Evolutionary conservation across 2,797 vertebrate species (phyloP).

Genomic region (Cynodonichthys magdalenae): DNA sequence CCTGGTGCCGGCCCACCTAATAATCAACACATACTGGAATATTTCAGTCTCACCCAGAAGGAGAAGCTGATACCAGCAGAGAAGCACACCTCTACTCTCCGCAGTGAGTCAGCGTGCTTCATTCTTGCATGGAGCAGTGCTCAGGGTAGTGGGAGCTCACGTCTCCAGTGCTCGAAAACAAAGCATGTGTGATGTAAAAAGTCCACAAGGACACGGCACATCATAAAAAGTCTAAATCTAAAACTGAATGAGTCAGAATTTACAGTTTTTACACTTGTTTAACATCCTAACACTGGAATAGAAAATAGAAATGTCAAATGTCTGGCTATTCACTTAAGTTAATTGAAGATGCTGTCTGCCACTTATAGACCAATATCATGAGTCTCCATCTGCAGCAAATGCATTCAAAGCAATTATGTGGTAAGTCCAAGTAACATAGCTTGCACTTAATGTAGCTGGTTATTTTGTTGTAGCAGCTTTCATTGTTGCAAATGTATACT

Average conservation of each 20-base stretch:
- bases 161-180: constrained; percentile 34
- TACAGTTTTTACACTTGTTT: constrained; percentile 34
- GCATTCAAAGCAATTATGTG: constrained; percentile 53
- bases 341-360: constrained; percentile 47
- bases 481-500: constrained; percentile 21
- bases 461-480: constrained; percentile 35
- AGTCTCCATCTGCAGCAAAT: constrained; percentile 30
- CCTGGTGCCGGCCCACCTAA: constrained; percentile 46
- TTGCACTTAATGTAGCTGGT: constrained; percentile 33
- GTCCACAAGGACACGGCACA: constrained; percentile 14
- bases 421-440: constrained; percentile 44
- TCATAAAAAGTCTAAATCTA: constrained; percentile 8
- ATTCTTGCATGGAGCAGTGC: constrained; percentile 37
- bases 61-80: constrained; percentile 40
- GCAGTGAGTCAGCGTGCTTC: constrained; percentile 46
- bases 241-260: constrained; percentile 28
- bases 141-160: constrained; percentile 28
- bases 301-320: constrained; percentile 47
- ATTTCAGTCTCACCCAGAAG: constrained; percentile 45
- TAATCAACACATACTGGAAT: constrained; percentile 43
- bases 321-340: constrained; percentile 32
- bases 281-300: constrained; percentile 18
- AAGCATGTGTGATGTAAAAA: constrained; percentile 27
- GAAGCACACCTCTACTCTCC: constrained; percentile 48
- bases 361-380: constrained; percentile 38